Conservation (phyloP, 2,797 vertebrate genomes). For the Salarias fasciatus region DNA sequence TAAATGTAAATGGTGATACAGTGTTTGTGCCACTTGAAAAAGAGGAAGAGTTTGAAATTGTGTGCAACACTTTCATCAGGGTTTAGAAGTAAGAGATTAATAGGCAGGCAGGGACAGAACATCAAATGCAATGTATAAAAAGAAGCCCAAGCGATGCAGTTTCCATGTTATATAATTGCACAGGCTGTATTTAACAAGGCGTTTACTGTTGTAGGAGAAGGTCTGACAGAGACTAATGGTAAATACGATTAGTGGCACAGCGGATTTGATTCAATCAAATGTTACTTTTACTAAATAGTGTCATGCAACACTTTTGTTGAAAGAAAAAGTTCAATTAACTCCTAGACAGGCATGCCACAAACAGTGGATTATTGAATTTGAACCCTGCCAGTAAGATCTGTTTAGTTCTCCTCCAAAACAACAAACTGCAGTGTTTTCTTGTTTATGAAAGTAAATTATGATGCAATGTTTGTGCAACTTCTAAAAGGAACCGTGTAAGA, state of each 20-base stretch:
- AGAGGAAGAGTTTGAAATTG: no score
- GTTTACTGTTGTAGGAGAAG: conserved; percentile 11
- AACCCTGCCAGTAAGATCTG: conserved; percentile 8
- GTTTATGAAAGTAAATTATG: conserved; percentile 1
- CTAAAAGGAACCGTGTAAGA: no score
- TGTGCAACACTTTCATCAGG: no score
- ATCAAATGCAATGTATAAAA: no score
- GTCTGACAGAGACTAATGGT: conserved; percentile 7
- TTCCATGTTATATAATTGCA: no score
- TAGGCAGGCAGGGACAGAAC: no score
- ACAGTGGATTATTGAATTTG: conserved; percentile 8
- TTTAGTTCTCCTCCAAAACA: background rate
- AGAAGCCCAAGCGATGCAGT: no score
- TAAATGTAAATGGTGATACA: no score
- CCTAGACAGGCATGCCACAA: conserved; percentile 27
- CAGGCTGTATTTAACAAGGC: conserved; percentile 11
- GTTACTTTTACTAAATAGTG: conserved; percentile 22
- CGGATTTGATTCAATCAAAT: conserved; percentile 36
- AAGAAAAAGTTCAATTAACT: conserved; percentile 27
- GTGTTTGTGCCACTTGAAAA: no score
- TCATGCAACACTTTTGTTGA: background rate
- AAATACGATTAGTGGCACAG: conserved; percentile 5
- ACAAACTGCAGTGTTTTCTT: background rate
- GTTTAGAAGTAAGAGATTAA: no score
- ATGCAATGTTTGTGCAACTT: background rate